Evolutionary conservation across 2,797 vertebrate genomes (phyloP), one percentile per base, ranked within the genome.

Genomic region (Anguilla marmorata): DNA sequence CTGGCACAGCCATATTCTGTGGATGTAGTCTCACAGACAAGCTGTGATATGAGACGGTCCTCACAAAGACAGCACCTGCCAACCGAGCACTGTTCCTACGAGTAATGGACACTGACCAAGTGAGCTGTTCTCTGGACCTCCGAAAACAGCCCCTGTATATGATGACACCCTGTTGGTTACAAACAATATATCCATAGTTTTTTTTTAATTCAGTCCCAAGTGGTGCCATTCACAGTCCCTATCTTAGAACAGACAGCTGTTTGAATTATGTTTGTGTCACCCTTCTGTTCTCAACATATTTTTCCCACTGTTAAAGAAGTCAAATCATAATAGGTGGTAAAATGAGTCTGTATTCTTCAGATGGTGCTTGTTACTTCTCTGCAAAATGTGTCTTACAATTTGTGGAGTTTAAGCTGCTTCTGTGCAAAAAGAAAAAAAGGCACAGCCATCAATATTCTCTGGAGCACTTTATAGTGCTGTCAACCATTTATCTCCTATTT

Each of bases 31-130:
- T 85, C 90, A 93, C 92, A 94, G 90, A 94, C 90, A 91, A 92
- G 92, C 92, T 89, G 91, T 84, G 87, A 94, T 93, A 95, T 95
- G 93, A 95, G 94, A 95, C 93, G 93, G 93, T 94, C 91, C 93
- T 93, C 92, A 94, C 93, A 95, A 95, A 95, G 94, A 91, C 92
- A 21, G 37, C 30, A 19, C 33, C 33, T 1, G 14, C 74, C 1
- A 30, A 0, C 66, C 66, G 11, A 94, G 93, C 93, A 91, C 92
- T 93, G 93, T 93, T 93, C 92, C 93, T 91, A 90, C 93, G 54
- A 33, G 7, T 8, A 33, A 27, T 50, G 60, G 30, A 72, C 19
- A 37, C 79, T n/a, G 37, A 37, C 48, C 30, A n/a, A 83, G 58
- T 14, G n/a, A 3, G 58, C 50, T 37, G 19, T 6, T 9, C 33